These are phyloP conservation scores for Apocheima hispidaria DNA, from an alignment of 2,888 invertebrate genomes.

Conservation along the genomic window DNA sequence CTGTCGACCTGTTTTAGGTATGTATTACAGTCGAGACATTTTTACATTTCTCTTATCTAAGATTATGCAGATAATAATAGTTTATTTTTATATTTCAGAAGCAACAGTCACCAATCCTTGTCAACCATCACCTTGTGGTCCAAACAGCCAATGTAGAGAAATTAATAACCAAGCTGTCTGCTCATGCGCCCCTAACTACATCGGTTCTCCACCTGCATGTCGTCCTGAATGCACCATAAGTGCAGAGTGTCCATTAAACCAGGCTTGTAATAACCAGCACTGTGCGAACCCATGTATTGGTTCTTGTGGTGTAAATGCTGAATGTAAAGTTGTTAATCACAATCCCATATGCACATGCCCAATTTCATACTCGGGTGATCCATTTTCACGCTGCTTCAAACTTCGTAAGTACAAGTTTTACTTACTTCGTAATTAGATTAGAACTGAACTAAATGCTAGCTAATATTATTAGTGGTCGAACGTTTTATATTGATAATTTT, in stretches of 20 bases:
- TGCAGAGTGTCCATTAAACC: conserved; percentile 89
- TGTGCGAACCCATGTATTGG: conserved; percentile 91
- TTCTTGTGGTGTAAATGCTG: conserved; percentile 89
- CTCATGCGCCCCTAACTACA: conserved; percentile 88
- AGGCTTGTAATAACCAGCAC: conserved; percentile 90
- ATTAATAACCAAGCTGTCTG: conserved; percentile 89
- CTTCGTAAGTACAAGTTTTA: conserved; percentile 76
- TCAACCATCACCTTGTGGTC: conserved; percentile 88
- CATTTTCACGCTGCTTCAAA: conserved; percentile 87
- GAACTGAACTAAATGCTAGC: too few relatives aligned
- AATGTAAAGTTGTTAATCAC: conserved; percentile 92
- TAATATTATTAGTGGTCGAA: not conserved
- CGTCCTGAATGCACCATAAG: conserved; percentile 91
- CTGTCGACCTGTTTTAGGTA: conserved; percentile 86
- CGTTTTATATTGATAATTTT: not conserved
- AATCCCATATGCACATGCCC: conserved; percentile 91
- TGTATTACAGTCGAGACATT: conserved; percentile 24
- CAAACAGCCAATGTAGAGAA: conserved; percentile 87
- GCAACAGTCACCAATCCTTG: conserved; percentile 86
- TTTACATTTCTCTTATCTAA: not conserved
- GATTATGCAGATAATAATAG: conserved; percentile 12
- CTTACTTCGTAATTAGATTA: conserved; percentile 2
- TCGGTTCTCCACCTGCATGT: conserved; percentile 89
- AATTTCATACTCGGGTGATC: conserved; percentile 88
- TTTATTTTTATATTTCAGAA: conserved; percentile 69